A percentile compares a stretch with the other conserved stretches of the same genome.
phyloP scores from a whole-genome alignment of 2,113 vertebrate genomes.

The Struthio camelus region DNA sequence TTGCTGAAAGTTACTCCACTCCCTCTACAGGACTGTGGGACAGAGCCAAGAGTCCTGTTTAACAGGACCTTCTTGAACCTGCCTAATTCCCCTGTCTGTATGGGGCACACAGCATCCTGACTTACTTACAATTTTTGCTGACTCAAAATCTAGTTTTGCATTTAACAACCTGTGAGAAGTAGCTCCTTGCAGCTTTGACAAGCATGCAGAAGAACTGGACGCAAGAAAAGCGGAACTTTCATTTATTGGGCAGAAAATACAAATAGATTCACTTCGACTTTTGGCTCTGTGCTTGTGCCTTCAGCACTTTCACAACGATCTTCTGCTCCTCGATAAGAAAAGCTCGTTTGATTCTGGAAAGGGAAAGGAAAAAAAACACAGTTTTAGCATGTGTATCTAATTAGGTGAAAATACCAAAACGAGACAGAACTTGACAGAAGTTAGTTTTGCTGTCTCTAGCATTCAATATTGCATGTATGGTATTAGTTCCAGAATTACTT shows the following conservation, averaged over 20 bases:
- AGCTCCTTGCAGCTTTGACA: background rate
- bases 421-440: background rate
- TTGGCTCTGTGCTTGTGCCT: conserved; percentile 99
- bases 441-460: background rate
- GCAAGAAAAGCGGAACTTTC: conserved; percentile 38
- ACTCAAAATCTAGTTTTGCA: background rate
- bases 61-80: background rate
- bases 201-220: background rate
- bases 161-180: background rate
- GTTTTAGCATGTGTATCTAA: background rate
- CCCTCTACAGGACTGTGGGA: background rate
- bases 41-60: background rate
- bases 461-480: fast-evolving
- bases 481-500: background rate
- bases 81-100: background rate
- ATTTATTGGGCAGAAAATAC: conserved; percentile 87
- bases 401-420: background rate
- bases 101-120: background rate
- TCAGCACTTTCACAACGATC: conserved; percentile 98
- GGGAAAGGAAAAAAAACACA: background rate
- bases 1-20: background rate
- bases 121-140: fast-evolving
- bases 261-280: conserved; percentile 90
- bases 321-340: conserved; percentile 99
- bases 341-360: conserved; percentile 94